A percentile compares a stretch with the other conserved stretches of the same genome.
phyloP scores from a whole-genome alignment of 2,797 vertebrate species.

The Euthynnus affinis region DNA sequence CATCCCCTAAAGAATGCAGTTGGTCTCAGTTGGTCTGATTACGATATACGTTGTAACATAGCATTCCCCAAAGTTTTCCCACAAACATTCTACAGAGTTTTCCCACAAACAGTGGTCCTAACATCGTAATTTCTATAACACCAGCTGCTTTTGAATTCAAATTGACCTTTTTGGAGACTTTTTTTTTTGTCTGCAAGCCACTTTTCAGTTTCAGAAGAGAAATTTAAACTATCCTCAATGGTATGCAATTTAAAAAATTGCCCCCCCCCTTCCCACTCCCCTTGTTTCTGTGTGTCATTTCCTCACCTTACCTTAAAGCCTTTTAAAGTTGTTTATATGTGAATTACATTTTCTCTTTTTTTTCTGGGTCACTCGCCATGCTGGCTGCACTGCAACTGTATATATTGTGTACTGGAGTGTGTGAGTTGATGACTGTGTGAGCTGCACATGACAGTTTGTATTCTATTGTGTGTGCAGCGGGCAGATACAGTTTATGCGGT shows the following conservation, averaged over 20 bases:
- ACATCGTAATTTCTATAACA: no score
- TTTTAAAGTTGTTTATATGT: constrained; percentile 61
- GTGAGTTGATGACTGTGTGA: constrained; percentile 39
- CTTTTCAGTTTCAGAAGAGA: constrained; percentile 32
- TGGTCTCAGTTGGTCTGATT: no score
- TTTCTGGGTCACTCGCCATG: constrained; percentile 65
- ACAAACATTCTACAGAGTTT: no score
- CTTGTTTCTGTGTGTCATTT: constrained; percentile 20
- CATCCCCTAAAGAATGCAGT: no score
- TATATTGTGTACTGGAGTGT: constrained; percentile 50
- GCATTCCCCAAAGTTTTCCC: no score
- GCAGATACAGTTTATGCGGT: constrained; percentile 39
- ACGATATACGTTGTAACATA: no score
- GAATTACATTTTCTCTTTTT: constrained; percentile 42
- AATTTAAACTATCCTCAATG: constrained; percentile 25
- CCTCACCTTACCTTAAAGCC: constrained; percentile 42
- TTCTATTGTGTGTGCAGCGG: constrained; percentile 33
- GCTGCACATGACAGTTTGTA: constrained; percentile 34
- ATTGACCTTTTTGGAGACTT: constrained; percentile 29
- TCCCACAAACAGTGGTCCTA: no score
- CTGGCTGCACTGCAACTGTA: constrained; percentile 22
- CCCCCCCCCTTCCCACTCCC: constrained; percentile 15
- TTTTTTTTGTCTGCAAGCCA: constrained; percentile 10
- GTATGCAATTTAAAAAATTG: constrained; percentile 19
- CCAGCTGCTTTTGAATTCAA: constrained; percentile 32